phyloP scores from a whole-genome alignment of 2,113 vertebrate species.

The Helogale parvula region DNA sequence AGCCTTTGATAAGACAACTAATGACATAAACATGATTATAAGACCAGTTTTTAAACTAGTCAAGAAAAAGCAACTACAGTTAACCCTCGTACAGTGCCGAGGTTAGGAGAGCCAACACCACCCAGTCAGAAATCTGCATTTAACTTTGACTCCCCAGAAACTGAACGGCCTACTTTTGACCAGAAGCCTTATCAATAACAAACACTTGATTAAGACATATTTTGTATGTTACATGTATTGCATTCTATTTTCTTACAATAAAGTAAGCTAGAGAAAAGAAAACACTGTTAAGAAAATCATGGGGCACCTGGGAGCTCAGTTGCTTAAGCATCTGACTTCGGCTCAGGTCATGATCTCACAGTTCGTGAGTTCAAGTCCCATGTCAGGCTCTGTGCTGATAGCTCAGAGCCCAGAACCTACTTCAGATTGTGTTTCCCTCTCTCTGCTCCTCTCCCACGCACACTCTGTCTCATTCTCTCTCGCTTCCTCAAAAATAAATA shows the following conservation, averaged over 20 bases:
- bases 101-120: neutral
- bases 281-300: neutral
- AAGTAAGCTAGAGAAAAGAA: neutral
- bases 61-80: constrained; percentile 17
- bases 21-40: neutral
- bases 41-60: neutral
- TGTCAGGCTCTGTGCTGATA: too few species aligned
- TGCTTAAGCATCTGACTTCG: too few species aligned
- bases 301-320: too few species aligned
- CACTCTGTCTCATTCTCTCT: too few species aligned
- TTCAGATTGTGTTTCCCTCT: too few species aligned
- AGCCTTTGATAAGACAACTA: constrained; percentile 34
- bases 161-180: neutral
- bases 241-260: neutral
- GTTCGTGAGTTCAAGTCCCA: too few species aligned
- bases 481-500: too few species aligned
- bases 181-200: neutral
- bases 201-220: neutral
- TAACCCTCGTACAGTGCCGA: neutral
- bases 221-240: neutral
- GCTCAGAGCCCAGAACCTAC: too few species aligned
- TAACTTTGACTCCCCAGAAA: neutral
- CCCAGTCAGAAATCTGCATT: neutral
- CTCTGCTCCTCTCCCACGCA: too few species aligned
- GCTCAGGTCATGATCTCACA: too few species aligned